Evolutionary conservation across 2,797 vertebrate species (phyloP).

Genomic region (Cynodonichthys magdalenae): DNA sequence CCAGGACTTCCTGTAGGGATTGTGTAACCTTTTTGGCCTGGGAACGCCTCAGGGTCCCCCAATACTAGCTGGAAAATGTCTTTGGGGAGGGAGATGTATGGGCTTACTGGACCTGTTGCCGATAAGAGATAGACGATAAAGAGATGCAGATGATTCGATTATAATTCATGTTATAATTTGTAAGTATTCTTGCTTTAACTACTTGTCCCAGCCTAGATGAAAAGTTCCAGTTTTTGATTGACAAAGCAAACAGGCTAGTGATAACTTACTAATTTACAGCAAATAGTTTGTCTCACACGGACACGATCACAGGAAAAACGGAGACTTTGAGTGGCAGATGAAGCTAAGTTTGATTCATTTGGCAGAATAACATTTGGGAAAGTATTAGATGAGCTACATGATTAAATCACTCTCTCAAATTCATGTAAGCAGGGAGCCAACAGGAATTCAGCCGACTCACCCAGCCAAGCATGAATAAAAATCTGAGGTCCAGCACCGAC

Average conservation of each 20-base stretch:
- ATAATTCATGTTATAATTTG: not conserved
- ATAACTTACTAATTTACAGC: too few relatives aligned
- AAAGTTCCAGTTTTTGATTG: not conserved
- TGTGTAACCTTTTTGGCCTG: too few relatives aligned
- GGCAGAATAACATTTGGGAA: conserved; percentile 4
- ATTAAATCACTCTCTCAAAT: conserved; percentile 22
- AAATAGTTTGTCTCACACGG: not conserved
- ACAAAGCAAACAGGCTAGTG: not conserved
- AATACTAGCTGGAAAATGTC: too few relatives aligned
- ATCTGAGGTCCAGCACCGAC: conserved; percentile 1
- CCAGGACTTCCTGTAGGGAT: too few relatives aligned
- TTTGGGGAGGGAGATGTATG: too few relatives aligned
- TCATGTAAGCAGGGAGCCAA: conserved; percentile 4
- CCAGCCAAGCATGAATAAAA: conserved; percentile 6
- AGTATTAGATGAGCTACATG: conserved; percentile 1
- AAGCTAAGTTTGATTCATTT: conserved; percentile 15
- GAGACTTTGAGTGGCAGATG: conserved; percentile 13
- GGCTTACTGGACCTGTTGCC: too few relatives aligned
- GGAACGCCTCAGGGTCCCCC: too few relatives aligned
- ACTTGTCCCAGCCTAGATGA: not conserved
- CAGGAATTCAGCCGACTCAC: conserved; percentile 3
- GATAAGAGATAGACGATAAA: too few relatives aligned
- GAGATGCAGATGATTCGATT: too few relatives aligned
- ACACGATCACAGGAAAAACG: not conserved
- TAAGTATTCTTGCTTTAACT: not conserved